Evolutionary conservation across 2,797 vertebrate species (phyloP).

Genomic region (Galago senegalensis): DNA sequence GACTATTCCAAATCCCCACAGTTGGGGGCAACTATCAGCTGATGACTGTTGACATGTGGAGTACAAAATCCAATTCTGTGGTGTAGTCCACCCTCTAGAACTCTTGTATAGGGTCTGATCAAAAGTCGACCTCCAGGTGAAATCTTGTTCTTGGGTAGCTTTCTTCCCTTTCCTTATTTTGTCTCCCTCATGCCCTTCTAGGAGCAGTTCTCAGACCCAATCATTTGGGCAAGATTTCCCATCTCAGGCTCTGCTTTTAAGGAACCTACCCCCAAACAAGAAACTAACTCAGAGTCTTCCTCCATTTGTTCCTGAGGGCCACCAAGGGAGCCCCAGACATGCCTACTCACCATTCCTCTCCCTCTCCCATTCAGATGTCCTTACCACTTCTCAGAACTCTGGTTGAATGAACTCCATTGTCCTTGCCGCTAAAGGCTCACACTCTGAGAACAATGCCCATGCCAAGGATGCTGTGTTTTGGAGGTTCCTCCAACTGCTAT

Average conservation of each 20-base stretch:
- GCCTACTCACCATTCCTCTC: neutral
- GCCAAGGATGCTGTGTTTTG: neutral
- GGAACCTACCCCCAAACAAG: neutral
- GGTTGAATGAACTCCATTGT: neutral
- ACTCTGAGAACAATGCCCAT: neutral
- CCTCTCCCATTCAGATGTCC: neutral
- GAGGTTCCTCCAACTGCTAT: neutral
- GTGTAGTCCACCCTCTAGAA: neutral
- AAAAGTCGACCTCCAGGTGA: conserved; percentile 18
- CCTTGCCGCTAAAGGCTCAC: neutral
- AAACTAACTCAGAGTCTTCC: neutral
- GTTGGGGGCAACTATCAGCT: neutral
- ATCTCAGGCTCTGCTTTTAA: conserved; percentile 32
- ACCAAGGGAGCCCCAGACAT: neutral
- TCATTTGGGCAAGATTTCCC: neutral
- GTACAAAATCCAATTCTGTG: neutral
- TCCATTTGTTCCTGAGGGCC: neutral
- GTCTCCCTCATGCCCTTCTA: neutral
- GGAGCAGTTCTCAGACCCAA: neutral
- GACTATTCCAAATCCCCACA: neutral
- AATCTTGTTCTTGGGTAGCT: neutral
- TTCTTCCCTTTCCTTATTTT: neutral
- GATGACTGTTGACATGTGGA: neutral
- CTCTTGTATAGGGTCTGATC: neutral
- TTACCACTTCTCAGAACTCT: neutral